Evolutionary conservation across 2,113 vertebrate species (phyloP).

Genomic region (Microtus ochrogaster): DNA sequence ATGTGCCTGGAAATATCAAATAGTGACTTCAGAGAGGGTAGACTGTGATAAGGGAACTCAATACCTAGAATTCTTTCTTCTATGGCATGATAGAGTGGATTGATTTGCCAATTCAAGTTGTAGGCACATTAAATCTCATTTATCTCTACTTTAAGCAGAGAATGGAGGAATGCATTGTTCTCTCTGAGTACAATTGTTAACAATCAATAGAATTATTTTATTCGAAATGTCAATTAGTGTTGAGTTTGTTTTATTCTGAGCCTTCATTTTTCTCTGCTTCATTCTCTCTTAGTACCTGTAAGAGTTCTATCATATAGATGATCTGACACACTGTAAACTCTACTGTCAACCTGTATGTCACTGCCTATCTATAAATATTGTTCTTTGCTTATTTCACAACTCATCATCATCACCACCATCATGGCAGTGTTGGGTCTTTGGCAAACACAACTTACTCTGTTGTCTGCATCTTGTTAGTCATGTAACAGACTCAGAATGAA

Average conservation of each 20-base stretch:
- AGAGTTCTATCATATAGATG: background rate
- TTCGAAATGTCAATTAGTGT: background rate
- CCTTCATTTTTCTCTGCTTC: background rate
- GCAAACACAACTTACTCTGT: background rate
- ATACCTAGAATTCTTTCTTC: background rate
- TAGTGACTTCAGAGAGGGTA: background rate
- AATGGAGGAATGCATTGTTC: background rate
- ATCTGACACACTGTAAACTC: background rate
- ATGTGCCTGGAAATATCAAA: background rate
- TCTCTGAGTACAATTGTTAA: background rate
- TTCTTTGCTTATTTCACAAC: background rate
- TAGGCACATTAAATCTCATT: background rate
- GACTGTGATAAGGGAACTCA: accelerated
- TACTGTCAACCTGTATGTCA: background rate
- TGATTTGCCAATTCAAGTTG: background rate
- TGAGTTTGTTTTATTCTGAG: background rate
- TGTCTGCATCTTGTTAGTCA: no score
- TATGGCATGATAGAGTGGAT: background rate
- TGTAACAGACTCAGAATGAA: background rate
- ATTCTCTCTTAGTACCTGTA: background rate
- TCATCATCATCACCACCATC: background rate
- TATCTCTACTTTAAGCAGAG: background rate
- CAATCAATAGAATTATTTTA: background rate
- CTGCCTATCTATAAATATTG: background rate
- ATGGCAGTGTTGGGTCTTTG: background rate